These are phyloP conservation scores for Chaetodon trifascialis DNA, from an alignment of 2,113 vertebrate genomes.

Conservation along the genomic window DNA sequence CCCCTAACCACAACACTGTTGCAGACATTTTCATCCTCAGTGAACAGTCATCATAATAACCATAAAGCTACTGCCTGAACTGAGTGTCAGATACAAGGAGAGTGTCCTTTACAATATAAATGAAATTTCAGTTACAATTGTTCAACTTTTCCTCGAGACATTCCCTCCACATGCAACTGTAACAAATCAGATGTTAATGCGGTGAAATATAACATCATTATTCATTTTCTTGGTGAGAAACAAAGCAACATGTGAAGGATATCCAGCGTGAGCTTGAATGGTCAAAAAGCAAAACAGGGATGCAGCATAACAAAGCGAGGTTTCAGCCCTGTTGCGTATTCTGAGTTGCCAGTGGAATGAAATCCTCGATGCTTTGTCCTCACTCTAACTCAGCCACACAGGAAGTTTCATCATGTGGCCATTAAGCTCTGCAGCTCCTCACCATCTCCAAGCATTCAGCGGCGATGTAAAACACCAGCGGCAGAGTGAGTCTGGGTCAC, in stretches of 20 bases:
- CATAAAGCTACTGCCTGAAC: background rate
- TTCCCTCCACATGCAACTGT: no score
- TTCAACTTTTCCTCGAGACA: no score
- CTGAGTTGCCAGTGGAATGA: background rate
- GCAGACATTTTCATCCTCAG: conserved; percentile 18
- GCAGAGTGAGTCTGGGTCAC: conserved; percentile 39
- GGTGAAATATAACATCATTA: background rate
- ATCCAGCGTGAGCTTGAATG: background rate
- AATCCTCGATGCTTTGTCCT: background rate
- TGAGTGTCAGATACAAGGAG: background rate
- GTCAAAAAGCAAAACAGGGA: background rate
- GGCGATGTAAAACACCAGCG: conserved; percentile 42
- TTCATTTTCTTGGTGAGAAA: no score
- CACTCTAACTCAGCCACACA: conserved; percentile 9
- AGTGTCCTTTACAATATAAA: background rate
- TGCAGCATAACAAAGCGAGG: background rate
- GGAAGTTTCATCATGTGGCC: conserved; percentile 37
- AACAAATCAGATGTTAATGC: no score
- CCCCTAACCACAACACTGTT: background rate
- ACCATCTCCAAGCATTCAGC: conserved; percentile 27
- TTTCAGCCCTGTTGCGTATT: background rate
- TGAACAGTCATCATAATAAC: conserved; percentile 24
- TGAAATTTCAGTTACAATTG: no score
- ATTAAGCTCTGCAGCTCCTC: conserved; percentile 14
- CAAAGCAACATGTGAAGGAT: background rate